Evolutionary conservation across 1,140 invertebrate species (phyloP).

Genomic region (Tetramorium parvispinum): DNA sequence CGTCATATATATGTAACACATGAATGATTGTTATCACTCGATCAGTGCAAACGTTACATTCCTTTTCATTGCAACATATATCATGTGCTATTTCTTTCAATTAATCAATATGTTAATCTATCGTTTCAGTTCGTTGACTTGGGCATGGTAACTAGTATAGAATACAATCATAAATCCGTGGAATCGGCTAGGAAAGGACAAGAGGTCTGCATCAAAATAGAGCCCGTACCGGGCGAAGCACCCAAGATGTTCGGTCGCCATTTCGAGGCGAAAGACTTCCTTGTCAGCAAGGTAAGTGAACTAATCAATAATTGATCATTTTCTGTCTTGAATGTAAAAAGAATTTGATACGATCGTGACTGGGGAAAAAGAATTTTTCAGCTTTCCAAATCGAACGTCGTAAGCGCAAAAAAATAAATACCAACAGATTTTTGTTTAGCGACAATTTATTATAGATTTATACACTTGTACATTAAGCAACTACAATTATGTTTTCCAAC

Average conservation of each 20-base stretch:
- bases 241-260: slow-evolving; percentile 99
- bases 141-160: slow-evolving; percentile 97
- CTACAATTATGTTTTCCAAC: background rate
- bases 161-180: slow-evolving; percentile 95
- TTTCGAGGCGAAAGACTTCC: slow-evolving; percentile 97
- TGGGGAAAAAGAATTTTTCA: background rate
- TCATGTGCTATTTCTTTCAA: background rate
- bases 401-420: background rate
- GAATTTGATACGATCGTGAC: background rate
- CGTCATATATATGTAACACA: background rate
- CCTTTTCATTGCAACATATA: background rate
- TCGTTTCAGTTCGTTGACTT: slow-evolving; percentile 95
- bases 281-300: slow-evolving; percentile 96
- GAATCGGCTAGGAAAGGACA: slow-evolving; percentile 97
- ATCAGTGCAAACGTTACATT: background rate
- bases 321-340: background rate
- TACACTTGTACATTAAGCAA: background rate
- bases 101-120: slow-evolving; percentile 63
- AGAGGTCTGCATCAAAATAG: slow-evolving; percentile 99
- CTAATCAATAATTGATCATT: background rate
- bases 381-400: background rate
- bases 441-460: background rate
- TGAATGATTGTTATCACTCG: background rate
- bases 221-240: slow-evolving; percentile 97
- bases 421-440: background rate